Evolutionary conservation across 2,113 vertebrate genomes (phyloP), one percentile per base, ranked within the genome.

Genomic region (Pao palembangensis): DNA sequence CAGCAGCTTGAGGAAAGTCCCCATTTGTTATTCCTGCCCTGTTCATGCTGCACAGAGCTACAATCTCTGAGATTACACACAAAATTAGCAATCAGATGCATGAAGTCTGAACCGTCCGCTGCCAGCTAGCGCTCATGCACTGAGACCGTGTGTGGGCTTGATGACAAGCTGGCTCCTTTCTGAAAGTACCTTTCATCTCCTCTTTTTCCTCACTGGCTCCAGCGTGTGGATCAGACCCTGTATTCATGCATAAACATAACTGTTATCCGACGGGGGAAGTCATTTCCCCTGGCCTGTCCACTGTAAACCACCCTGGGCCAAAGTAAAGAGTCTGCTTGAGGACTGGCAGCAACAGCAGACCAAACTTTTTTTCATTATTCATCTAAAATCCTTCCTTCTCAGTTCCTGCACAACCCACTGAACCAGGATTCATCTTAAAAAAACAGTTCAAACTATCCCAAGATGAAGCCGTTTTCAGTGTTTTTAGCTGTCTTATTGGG

Each of bases 321-420:
- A 88, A 86, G 74, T 61, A 86, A 87, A 84, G 77, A 86, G 76
- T 75, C 84, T 78, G 76, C 51, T 41, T 47, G 41, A 64, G 61
- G 31, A 55, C 61, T 57, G 79, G 74, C 61, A 19, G 75, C 68
- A 61, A 44, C 1, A 54, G 48, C 42, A 56, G 28, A 43, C 69
- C 66, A 58, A 74, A 78, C 55, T 60, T 53, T 50, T 49, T 71
- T 58, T 64, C 50, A 58, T 38, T 14, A 76, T 19, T 49, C 17
- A 42, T 48, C 31, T 21, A 48, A 67, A 43, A 60, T 60, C 31
- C 16, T 51, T 69, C 59, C 48, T 34, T 49, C 21, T 47, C 57
- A 38, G 34, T 38, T 2, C 10, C 34, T 38, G 1, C 34, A 38
- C 34, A 38, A 12, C 34, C 34, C 34, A 38, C 34, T 38, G 34